Percentiles rank a stretch among this genome's conserved stretches.
These are phyloP conservation scores for Rotaria macrura DNA, from an alignment of 2,888 invertebrate species.

Conservation along the genomic window DNA sequence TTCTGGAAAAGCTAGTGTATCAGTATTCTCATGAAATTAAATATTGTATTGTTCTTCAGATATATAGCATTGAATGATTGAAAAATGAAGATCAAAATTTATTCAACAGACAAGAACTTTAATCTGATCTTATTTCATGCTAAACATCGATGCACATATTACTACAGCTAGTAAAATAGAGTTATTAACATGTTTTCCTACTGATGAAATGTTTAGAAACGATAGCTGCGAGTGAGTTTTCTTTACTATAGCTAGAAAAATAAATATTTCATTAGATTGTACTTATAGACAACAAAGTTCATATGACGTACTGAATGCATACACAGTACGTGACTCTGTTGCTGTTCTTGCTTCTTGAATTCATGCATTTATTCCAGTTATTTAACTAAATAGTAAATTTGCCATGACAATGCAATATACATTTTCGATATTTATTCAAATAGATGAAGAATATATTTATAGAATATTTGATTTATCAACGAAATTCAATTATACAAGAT, in stretches of 20 bases:
- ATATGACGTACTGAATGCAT: conserved; percentile 74
- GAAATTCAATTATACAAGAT: neutral
- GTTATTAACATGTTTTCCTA: conserved; percentile 86
- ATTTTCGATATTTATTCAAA: conserved; percentile 91
- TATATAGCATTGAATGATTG: no score
- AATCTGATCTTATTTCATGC: no score
- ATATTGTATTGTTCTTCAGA: no score
- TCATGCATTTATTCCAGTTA: conserved; percentile 91
- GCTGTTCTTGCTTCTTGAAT: conserved; percentile 93
- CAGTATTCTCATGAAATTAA: no score
- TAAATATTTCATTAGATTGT: no score
- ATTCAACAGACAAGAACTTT: neutral
- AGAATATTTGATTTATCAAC: conserved; percentile 76
- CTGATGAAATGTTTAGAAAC: conserved; percentile 77
- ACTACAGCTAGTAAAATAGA: conserved; percentile 88
- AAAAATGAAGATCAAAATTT: conserved; percentile 59
- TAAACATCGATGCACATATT: neutral
- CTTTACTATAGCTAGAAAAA: neutral
- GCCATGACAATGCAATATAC: conserved; percentile 89
- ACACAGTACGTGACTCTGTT: conserved; percentile 81
- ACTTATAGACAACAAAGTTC: conserved; percentile 46
- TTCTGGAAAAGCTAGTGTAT: no score
- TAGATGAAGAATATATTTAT: conserved; percentile 80
- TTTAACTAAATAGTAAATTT: conserved; percentile 82
- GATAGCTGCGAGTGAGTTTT: neutral